Evolutionary conservation across 2,797 vertebrate species (phyloP), one percentile per base, ranked within the genome.

Genomic region (Numenius phaeopus): DNA sequence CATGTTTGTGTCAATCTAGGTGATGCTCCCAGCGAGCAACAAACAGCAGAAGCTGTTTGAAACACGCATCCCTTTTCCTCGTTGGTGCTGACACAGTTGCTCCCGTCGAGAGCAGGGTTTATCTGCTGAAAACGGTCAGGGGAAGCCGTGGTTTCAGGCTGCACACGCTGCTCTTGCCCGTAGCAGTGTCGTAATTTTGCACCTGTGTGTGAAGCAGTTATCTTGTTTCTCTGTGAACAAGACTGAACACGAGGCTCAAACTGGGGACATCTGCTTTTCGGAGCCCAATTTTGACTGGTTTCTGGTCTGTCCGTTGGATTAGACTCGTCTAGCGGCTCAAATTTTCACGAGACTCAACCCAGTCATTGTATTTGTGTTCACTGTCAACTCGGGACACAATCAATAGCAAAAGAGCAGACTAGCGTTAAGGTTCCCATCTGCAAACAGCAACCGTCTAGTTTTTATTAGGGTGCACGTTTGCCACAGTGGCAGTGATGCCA

Each of bases 141-240:
- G 92, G 79, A 97, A 97, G 86, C 94, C 5, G 2, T 90, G 94
- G 89, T 91, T 98, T 95, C 70, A 54, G 93, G 95, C 97, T 92
- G 52, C 40, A 71, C 57, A 47, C 46, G 14, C 57, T 32, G 59
- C 73, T 72, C 65, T 90, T 64, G 96, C 95, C 97, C 69, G 23
- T 95, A 97, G 89, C 97, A 96, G 89, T 87, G 93, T 93, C 3
- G 0, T 95, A 95, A 94, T 75, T 98, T 73, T 98, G 97, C 98
- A 98, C 97, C 98, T 98, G 98, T 94, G 97, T 94, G 97, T 95
- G 90, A 95, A 96, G 83, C 80, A 66, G 65, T 94, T 96, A 90
- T 97, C 96, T 96, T 5, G 71, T 88, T 94, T 95, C 90, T 91
- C 95, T 94, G 86, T 64, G 93, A 96, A 94, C 94, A 94, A 96